A percentile compares a stretch with the other conserved stretches of the same genome.
Evolutionary conservation across 2,113 vertebrate genomes (phyloP).

Genomic region (Otus sunia): DNA sequence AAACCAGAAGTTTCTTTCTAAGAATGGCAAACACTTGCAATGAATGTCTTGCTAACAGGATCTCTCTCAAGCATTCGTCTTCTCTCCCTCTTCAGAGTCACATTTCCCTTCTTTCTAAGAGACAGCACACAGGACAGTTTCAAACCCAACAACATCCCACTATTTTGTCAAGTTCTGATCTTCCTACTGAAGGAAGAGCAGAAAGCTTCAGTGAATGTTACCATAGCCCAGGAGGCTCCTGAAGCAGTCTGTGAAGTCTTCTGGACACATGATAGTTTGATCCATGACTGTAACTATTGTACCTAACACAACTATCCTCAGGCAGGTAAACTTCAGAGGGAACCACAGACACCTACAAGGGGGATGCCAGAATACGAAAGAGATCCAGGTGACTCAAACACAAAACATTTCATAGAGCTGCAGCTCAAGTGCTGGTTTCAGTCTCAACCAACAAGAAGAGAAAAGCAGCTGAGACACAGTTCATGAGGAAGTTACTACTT

Average conservation of each 20-base stretch:
- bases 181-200: not conserved
- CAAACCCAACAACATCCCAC: not conserved
- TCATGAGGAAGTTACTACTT: not conserved
- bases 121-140: not conserved
- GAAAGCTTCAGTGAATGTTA: not conserved
- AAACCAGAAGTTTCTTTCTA: not conserved
- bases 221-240: not conserved
- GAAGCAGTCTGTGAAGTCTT: not conserved
- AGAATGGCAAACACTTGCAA: not conserved
- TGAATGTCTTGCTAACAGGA: not conserved
- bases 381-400: not conserved
- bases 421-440: not conserved
- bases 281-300: fast-evolving
- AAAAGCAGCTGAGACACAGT: not conserved
- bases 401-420: not conserved
- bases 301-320: not conserved
- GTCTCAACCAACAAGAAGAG: not conserved
- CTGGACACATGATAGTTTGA: fast-evolving
- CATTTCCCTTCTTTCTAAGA: not conserved
- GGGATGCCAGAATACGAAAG: not conserved
- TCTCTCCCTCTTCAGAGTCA: not conserved
- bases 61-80: fast-evolving
- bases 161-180: not conserved
- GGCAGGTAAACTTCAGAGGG: not conserved
- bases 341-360: not conserved